Percentiles rank a stretch among this genome's conserved stretches.
phyloP scores from a whole-genome alignment of 2,797 vertebrate genomes.

The Myiotriccus ornatus region DNA sequence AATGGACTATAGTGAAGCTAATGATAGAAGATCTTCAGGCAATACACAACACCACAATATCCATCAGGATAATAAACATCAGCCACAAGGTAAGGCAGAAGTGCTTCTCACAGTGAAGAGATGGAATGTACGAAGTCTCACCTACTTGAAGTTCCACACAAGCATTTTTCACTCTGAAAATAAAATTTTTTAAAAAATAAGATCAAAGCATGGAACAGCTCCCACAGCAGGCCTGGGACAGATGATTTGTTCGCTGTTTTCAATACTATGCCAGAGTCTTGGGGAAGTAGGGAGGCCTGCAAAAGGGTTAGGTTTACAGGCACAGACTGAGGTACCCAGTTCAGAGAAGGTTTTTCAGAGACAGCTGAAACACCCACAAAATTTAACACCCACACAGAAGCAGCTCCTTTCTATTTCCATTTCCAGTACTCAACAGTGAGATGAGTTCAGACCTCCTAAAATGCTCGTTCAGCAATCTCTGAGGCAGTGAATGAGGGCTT shows the following conservation, averaged over 20 bases:
- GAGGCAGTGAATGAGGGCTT: neutral
- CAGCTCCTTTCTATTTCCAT: neutral
- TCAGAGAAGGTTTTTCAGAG: neutral
- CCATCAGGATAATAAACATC: neutral
- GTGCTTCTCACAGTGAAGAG: neutral
- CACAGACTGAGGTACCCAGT: neutral
- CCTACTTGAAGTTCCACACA: neutral
- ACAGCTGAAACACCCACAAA: neutral
- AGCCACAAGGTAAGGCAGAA: neutral
- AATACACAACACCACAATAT: rapidly evolving
- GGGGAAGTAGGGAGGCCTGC: neutral
- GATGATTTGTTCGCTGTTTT: neutral
- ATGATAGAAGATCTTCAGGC: neutral
- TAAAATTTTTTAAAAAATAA: too few relatives aligned
- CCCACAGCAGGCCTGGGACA: neutral
- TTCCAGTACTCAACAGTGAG: neutral
- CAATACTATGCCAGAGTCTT: neutral
- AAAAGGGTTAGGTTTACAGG: neutral
- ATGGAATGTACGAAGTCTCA: neutral
- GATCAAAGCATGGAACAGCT: neutral
- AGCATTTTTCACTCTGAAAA: neutral
- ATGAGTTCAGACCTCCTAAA: neutral
- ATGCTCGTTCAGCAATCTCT: neutral
- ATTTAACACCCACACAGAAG: neutral
- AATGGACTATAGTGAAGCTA: neutral